These are phyloP conservation scores for Zaprionus capensis DNA, from an alignment of 1,140 invertebrate genomes.

Conservation along the genomic window DNA sequence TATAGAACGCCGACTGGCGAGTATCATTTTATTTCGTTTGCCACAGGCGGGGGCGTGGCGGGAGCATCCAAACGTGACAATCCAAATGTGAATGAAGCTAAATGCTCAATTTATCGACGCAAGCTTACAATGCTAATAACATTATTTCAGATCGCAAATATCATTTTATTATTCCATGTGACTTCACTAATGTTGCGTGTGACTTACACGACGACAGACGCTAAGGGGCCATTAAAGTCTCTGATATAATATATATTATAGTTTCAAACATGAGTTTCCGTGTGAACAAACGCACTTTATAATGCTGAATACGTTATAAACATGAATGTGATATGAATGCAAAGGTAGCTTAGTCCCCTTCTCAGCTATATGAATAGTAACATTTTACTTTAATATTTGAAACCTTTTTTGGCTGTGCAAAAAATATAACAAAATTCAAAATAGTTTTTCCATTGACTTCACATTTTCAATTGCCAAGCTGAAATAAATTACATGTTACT, in stretches of 20 bases:
- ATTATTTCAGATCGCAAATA: not conserved
- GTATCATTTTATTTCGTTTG: conserved; percentile 12
- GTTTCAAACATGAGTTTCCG: not conserved
- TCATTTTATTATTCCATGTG: not conserved
- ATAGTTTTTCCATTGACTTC: not conserved
- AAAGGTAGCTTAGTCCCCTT: too few species aligned
- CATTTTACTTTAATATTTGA: too few species aligned
- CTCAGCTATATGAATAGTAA: too few species aligned
- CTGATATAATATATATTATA: not conserved
- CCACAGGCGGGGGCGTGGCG: not conserved
- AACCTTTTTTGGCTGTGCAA: too few species aligned
- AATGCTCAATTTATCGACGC: not conserved
- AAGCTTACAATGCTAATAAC: not conserved
- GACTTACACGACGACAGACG: not conserved
- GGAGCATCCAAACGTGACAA: conserved; percentile 4
- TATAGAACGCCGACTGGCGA: not conserved
- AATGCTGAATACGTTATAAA: too few species aligned
- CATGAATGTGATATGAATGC: too few species aligned
- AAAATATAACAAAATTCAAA: too few species aligned
- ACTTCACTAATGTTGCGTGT: not conserved
- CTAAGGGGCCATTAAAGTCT: not conserved
- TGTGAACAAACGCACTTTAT: too few species aligned
- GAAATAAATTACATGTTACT: not conserved
- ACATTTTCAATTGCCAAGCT: not conserved
- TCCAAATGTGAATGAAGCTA: not conserved